A percentile compares a stretch with the other conserved stretches of the same genome.
phyloP scores from a whole-genome alignment of 2,113 vertebrate species.

The Pygoscelis antarcticus region DNA sequence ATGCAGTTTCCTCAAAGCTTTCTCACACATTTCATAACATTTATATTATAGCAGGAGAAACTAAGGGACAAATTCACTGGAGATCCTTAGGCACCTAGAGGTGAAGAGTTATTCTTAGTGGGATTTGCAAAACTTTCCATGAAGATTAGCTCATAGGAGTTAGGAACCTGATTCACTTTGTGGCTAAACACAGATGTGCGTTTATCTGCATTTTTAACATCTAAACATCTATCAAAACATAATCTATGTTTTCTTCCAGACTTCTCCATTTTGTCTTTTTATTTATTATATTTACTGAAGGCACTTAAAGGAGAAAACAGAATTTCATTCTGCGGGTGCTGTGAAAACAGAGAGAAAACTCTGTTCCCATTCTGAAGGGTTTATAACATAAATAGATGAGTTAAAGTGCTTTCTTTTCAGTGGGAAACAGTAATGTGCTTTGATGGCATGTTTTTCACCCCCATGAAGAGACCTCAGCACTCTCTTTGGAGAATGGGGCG shows the following conservation, averaged over 20 bases:
- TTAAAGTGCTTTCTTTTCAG: neutral
- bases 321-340: neutral
- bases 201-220: neutral
- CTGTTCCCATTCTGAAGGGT: neutral
- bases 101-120: neutral
- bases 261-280: neutral
- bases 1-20: neutral
- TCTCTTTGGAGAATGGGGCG: neutral
- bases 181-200: neutral
- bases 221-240: neutral
- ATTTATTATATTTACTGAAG: neutral
- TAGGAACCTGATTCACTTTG: neutral
- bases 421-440: neutral
- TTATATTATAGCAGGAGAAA: neutral
- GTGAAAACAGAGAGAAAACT: neutral
- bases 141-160: neutral
- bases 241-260: neutral
- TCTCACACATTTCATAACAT: neutral
- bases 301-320: fast-evolving
- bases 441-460: neutral
- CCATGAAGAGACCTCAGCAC: neutral
- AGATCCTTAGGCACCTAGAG: neutral
- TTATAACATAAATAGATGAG: neutral
- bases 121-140: neutral
- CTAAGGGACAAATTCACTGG: neutral